Evolutionary conservation across 2,888 invertebrate species (phyloP), one percentile per base, ranked within the genome.

Genomic region (Calliphora vomitoria): DNA sequence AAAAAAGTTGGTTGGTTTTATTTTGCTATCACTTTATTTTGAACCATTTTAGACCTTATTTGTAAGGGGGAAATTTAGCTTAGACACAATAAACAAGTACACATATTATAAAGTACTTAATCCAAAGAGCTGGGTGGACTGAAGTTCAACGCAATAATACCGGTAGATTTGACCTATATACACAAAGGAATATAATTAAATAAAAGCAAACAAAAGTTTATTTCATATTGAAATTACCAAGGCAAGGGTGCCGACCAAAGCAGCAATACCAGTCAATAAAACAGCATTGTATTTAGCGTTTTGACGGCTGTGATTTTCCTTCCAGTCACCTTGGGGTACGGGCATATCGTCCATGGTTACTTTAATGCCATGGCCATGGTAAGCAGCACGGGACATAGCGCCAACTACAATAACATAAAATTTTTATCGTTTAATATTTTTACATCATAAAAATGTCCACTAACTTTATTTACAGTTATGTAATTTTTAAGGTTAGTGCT

Each of bases 281-380:
- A 95, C 94, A 10, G 95, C 92, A 91, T 97, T 98, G 94, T 96
- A 96, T 91, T 95, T 95, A 88, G 95, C 94, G 92, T 97, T 96
- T 86, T 95, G 95, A 47, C 95, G 95, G 79, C 95, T 95, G 90
- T 97, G 91, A 68, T 95, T 93, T 76, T 96, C 95, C 92, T 97
- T 94, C 97, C 97, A 98, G 31, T 96, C 96, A 80, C 97, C 97
- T 83, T 94, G 94, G 1, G 98, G 97, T 72, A 96, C 94, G 0
- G 97, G 97, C 92, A 97, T 93, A 92, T 97, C 97, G 90, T 97
- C 96, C 95, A 97, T 96, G 13, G 95, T 95, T 47, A 91, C 87
- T 38, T 90, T 90, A 68, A 90, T 74, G 68, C 92, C 92, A 60
- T 91, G 91, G 80, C 89, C 90, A 60, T 93, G 92, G 83, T 92